A percentile compares a stretch with the other conserved stretches of the same genome.
These are phyloP conservation scores for Aix galericulata DNA, from an alignment of 2,113 vertebrate genomes.

Conservation along the genomic window DNA sequence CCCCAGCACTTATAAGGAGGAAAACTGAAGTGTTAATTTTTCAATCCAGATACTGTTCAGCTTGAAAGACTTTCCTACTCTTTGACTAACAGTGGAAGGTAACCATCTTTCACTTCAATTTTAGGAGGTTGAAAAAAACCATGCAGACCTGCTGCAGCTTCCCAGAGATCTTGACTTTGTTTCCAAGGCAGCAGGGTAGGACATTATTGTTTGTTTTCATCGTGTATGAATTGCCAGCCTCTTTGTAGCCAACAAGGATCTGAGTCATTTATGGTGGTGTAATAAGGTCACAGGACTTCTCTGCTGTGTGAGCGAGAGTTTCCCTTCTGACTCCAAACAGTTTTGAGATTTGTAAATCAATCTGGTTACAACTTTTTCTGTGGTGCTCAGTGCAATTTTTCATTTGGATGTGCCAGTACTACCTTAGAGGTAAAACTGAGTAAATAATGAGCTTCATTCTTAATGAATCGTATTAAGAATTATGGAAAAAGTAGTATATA, in stretches of 20 bases:
- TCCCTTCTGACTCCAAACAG: not conserved
- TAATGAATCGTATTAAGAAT: not conserved
- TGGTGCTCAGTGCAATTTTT: not conserved
- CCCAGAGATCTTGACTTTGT: constrained; percentile 86
- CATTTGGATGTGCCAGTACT: not conserved
- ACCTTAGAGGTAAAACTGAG: not conserved
- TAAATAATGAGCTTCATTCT: not conserved
- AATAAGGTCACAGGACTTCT: constrained; percentile 15
- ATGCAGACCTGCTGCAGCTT: constrained; percentile 86
- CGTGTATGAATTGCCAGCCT: constrained; percentile 2
- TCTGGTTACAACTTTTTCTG: not conserved
- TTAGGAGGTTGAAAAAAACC: constrained; percentile 86
- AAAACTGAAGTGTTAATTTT: not conserved
- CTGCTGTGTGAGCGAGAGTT: not conserved
- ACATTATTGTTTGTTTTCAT: constrained; percentile 11
- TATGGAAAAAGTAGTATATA: not conserved
- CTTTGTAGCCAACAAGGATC: not conserved
- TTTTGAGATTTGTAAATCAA: not conserved
- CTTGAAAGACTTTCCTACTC: not conserved
- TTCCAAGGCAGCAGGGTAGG: constrained; percentile 90
- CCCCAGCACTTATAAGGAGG: fast-evolving
- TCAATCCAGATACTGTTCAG: not conserved
- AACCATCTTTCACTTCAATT: constrained; percentile 15
- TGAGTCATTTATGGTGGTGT: constrained; percentile 33
- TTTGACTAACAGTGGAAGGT: not conserved